These are phyloP conservation scores for Platanista minor DNA, from an alignment of 2,113 vertebrate species.

Conservation along the genomic window DNA sequence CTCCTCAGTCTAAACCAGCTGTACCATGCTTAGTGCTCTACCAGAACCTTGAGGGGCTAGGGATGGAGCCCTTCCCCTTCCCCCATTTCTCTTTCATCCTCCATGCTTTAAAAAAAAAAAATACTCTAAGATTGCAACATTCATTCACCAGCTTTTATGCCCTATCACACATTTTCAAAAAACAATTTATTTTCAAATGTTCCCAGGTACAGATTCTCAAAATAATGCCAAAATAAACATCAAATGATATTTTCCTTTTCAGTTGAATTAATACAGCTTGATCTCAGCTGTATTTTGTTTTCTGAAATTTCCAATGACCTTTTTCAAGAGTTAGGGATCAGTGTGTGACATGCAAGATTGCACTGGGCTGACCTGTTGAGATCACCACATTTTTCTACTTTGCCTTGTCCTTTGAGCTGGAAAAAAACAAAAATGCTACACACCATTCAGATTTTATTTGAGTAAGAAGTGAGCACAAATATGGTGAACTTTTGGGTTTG, in stretches of 20 bases:
- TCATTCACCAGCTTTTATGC: slow-evolving; percentile 54
- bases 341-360: not conserved
- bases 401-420: not conserved
- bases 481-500: not conserved
- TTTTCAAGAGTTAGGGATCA: not conserved
- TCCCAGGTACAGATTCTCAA: slow-evolving; percentile 43
- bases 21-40: not conserved
- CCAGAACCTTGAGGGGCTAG: not conserved
- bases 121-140: slow-evolving; percentile 47
- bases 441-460: not conserved
- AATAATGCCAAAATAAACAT: slow-evolving; percentile 33
- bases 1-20: slow-evolving; percentile 13
- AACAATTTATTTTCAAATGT: slow-evolving; percentile 60
- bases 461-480: not conserved
- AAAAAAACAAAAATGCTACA: not conserved
- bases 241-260: slow-evolving; percentile 19
- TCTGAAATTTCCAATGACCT: not conserved
- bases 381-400: not conserved
- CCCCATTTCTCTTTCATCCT: not conserved
- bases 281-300: not conserved
- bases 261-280: slow-evolving; percentile 9
- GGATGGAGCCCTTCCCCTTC: not conserved
- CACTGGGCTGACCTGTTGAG: not conserved
- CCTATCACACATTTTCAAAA: slow-evolving; percentile 47
- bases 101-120: not conserved